Evolutionary conservation across 2,797 vertebrate genomes (phyloP), one percentile per base, ranked within the genome.

Genomic region (Tragelaphus oryx): DNA sequence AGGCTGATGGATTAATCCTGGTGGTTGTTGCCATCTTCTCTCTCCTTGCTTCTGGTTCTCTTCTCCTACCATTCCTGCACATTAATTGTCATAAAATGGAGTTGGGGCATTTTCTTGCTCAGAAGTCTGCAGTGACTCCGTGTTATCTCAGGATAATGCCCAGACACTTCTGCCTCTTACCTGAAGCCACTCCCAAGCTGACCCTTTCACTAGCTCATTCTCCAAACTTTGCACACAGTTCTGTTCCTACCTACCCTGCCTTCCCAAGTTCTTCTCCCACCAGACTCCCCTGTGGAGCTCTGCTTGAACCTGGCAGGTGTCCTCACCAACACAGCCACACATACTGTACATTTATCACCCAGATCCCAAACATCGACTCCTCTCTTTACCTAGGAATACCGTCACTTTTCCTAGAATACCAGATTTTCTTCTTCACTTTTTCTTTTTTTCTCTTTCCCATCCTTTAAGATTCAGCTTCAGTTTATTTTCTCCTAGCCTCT

Each of bases 21-120:
- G 11, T 87, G 4, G 5, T 11, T 14, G 7, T 55, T 16, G 30
- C 55, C 44, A 8, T 54, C 48, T 62, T 75, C 78, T 59, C 17
- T 41, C 30, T 65, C 14, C 26, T 71, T 52, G 59, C 48, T 82
- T 78, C 74, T 48, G 8, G 17, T 28, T 87, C 71, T 81, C 50
- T 48, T 71, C 44, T 86, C 33, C 68, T 28, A 60, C 13, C 18
- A 52, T 91, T 50, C 18, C 83, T 83, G n/a, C 74, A 52, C 12
- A n/a, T 79, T 84, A 48, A 24, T 59, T 78, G 59, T 87, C 54
- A 37, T 46, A 41, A 83, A 87, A 44, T 46, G 75, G n/a, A 62
- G 7, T 24, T 48, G 41, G 52, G 46, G 18, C 30, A 46, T 30
- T 22, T 37, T 54, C 30, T 82, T 82, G 3, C 52, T 62, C 14